These are phyloP conservation scores for Dendrophyllia cribrosa DNA, from an alignment of 64 coral and sea anemone species.

Conservation along the genomic window DNA sequence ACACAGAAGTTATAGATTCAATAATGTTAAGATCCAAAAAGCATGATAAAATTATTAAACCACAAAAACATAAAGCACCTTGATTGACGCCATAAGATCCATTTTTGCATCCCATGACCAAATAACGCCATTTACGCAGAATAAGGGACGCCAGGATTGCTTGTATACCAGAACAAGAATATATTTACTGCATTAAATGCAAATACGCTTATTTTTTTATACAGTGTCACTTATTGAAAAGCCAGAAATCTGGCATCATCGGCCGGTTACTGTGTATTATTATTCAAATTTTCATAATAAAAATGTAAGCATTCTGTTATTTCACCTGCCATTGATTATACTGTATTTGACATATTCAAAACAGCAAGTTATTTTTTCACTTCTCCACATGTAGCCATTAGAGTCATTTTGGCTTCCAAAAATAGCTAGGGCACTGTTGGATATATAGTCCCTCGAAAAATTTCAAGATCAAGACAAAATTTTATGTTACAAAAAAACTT, in stretches of 20 bases:
- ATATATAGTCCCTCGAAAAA: neutral
- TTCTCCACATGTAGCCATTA: neutral
- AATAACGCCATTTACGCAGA: neutral
- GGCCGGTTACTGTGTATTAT: conserved; percentile 10
- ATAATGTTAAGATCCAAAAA: neutral
- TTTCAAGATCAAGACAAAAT: neutral
- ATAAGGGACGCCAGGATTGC: neutral
- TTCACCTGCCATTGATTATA: conserved; percentile 27
- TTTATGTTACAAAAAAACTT: neutral
- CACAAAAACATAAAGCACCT: conserved; percentile 21
- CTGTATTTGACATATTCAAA: conserved; percentile 9
- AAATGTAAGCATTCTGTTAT: conserved; percentile 14
- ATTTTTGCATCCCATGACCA: conserved; percentile 38
- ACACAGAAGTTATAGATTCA: conserved; percentile 11
- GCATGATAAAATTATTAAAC: neutral
- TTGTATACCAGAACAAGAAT: neutral
- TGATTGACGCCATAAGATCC: conserved; percentile 31
- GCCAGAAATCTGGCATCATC: neutral
- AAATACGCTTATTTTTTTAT: neutral
- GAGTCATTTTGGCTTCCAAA: neutral
- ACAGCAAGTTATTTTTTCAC: conserved; percentile 18
- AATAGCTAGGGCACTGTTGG: neutral
- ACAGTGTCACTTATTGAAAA: conserved; percentile 21
- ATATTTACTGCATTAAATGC: conserved; percentile 8
- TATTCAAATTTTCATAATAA: conserved; percentile 54